phyloP scores from a whole-genome alignment of 2,113 vertebrate genomes.

The Carassius auratus region DNA sequence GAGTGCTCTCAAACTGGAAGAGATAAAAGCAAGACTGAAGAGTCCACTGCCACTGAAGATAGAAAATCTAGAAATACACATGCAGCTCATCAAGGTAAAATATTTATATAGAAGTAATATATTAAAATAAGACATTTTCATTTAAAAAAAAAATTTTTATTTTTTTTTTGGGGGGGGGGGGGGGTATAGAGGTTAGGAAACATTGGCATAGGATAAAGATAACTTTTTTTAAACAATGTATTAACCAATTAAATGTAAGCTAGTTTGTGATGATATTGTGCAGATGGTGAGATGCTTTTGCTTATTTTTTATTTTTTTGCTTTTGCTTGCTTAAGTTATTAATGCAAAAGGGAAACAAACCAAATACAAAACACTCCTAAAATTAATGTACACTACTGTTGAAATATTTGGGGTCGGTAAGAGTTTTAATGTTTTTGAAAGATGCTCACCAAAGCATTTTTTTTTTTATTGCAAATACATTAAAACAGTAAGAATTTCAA shows the following conservation, averaged over 20 bases:
- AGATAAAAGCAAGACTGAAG: conserved; percentile 72
- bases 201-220: neutral
- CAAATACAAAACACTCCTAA: neutral
- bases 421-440: no score
- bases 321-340: neutral
- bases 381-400: neutral
- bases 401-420: neutral
- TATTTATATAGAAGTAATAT: no score
- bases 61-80: conserved; percentile 73
- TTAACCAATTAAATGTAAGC: neutral
- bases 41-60: conserved; percentile 70
- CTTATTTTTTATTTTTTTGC: no score
- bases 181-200: neutral
- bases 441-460: no score
- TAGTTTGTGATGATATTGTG: neutral
- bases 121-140: no score
- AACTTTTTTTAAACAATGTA: neutral
- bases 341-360: neutral
- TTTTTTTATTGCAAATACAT: no score
- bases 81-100: conserved; percentile 79
- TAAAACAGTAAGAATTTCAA: no score
- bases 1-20: conserved; percentile 68
- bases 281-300: neutral
- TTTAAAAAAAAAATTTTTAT: no score
- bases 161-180: neutral